Evolutionary conservation across 1,140 invertebrate species (phyloP).

Genomic region (Drosophila repleta): DNA sequence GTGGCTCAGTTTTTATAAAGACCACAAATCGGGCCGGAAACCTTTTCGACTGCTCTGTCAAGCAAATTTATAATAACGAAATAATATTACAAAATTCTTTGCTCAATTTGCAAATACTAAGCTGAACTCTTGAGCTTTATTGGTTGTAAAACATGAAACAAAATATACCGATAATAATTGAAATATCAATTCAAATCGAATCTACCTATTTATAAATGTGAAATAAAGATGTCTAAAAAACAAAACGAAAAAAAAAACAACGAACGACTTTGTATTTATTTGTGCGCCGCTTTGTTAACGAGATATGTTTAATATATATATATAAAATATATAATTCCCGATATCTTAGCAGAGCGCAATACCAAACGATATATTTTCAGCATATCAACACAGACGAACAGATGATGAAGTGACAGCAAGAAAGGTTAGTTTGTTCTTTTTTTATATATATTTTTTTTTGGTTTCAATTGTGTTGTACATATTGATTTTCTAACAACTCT

Average conservation of each 20-base stretch:
- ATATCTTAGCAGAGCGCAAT: too few relatives aligned
- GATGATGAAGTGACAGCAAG: too few relatives aligned
- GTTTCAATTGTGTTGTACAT: conserved; percentile 58
- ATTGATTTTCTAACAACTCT: conserved; percentile 74
- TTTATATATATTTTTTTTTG: conserved; percentile 54
- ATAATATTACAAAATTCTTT: background rate
- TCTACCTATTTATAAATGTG: conserved; percentile 74
- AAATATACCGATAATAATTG: conserved; percentile 46
- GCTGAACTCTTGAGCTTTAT: conserved; percentile 57
- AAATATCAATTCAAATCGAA: conserved; percentile 56
- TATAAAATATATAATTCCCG: too few relatives aligned
- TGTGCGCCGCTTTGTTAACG: too few relatives aligned
- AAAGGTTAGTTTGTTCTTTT: conserved; percentile 35
- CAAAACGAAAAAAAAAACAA: background rate
- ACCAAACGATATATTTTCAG: too few relatives aligned
- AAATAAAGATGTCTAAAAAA: conserved; percentile 69
- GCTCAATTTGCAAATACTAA: conserved; percentile 57
- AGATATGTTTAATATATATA: too few relatives aligned
- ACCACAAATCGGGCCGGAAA: conserved; percentile 1
- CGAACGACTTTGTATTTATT: background rate
- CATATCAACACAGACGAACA: too few relatives aligned
- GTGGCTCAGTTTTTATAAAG: background rate
- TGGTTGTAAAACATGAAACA: conserved; percentile 60
- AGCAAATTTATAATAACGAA: conserved; percentile 15
- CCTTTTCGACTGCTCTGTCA: background rate